Base-by-base conservation (phyloP, 2,113 vertebrate species). In the Litocranius walleri region DNA sequence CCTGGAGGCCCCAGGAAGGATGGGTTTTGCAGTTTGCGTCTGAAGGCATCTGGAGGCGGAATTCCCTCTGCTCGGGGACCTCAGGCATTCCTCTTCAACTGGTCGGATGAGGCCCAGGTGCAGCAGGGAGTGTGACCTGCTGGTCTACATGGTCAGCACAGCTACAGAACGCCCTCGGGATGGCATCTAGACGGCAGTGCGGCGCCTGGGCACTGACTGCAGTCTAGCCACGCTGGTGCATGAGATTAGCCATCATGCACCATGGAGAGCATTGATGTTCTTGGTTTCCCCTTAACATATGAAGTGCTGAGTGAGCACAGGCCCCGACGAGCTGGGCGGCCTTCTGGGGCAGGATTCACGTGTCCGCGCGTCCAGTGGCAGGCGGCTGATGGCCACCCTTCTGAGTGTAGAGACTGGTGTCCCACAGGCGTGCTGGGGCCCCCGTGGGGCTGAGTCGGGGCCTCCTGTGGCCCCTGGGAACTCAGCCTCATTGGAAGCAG, bases 361-460 rank as follows among this genome's bases (percentile, higher is more conserved):
- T 21, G 56, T 8, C 40, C 6, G 0, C 19, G 9, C 1, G 10
- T 59, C 21, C 3, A 19, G 50, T 25, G 40, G 30, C 12, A 40
- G 36, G 16, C 1, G 61, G 45, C 23, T 5, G 8, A 36, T 27
- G 9, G 48, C 48, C 90, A 54, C 3, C 45, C 40, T 36, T 9
- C 56, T 23, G 48, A 48, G 54, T 59, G 43, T 27, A 1, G 6
- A 30, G 61, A 50, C 43, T 1, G 10, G 6, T 2, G 5, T 33
- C 5, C 45, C 29, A 29, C n/a, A 50, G 27, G 43, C 0, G 1
- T 7, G 7, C 13, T 50, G 14, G n/a, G 81, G 50, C 12, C 8
- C 21, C 19, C 0, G 2, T 0, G 12, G 50, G 40, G 52, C 40
- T 27, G 45, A 21, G 3, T 11, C 1, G 4, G 50, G 19, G 36